A percentile compares a stretch with the other conserved stretches of the same genome.
Evolutionary conservation across 1,140 invertebrate genomes (phyloP).

Genomic region (Saccostrea echinata): DNA sequence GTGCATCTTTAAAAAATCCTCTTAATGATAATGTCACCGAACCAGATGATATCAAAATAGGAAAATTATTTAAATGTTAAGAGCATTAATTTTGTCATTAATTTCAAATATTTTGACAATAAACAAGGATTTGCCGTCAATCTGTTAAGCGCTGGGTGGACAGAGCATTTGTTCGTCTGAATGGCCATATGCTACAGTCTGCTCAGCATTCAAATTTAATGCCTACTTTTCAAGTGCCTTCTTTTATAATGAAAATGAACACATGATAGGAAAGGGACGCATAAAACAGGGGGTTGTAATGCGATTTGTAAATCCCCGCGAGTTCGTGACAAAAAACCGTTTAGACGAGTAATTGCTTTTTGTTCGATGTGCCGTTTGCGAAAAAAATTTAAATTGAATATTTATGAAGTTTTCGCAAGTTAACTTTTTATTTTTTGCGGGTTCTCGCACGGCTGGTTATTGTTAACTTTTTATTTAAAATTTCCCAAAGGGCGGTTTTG

Average conservation of each 20-base stretch:
- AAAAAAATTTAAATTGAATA: conserved; percentile 34
- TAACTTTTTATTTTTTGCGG: conserved; percentile 37
- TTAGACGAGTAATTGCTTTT: conserved; percentile 35
- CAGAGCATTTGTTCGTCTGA: neutral
- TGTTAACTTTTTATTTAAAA: conserved; percentile 9
- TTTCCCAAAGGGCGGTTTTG: neutral
- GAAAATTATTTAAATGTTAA: neutral
- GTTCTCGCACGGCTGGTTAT: conserved; percentile 8
- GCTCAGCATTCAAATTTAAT: conserved; percentile 26
- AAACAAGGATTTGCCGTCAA: conserved; percentile 17
- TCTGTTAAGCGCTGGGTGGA: conserved; percentile 16
- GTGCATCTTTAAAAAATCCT: neutral
- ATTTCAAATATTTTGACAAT: conserved; percentile 38
- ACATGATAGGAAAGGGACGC: conserved; percentile 1
- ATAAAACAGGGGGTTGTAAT: conserved; percentile 7
- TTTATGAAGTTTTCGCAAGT: conserved; percentile 39
- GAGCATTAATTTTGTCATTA: conserved; percentile 32
- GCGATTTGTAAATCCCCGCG: conserved; percentile 12
- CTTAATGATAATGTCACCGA: conserved; percentile 1
- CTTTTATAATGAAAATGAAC: conserved; percentile 39
- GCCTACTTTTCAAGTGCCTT: conserved; percentile 31
- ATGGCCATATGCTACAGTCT: conserved; percentile 36
- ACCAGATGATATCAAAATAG: conserved; percentile 32
- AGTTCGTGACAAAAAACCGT: conserved; percentile 19
- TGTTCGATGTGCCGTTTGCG: conserved; percentile 21